A percentile compares a stretch with the other conserved stretches of the same genome.
Conservation (phyloP, 2,888 invertebrate species). For the Caenorhabditis sp. region DNA sequence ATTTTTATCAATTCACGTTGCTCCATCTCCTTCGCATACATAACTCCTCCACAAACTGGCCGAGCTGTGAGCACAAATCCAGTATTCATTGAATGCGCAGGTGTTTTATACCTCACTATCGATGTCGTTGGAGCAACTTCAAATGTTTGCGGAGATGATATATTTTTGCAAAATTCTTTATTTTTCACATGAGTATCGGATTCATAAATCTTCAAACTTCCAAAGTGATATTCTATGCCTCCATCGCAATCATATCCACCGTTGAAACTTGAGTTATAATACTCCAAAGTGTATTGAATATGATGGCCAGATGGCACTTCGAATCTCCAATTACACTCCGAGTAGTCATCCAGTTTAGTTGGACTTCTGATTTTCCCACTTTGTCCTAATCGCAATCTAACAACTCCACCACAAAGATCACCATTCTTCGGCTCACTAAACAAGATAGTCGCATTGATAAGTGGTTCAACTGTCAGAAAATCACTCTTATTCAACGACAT, state of each 20-base stretch:
- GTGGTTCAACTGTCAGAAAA: background rate
- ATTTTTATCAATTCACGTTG: constrained; percentile 13
- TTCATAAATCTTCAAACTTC: background rate
- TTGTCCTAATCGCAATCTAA: no score
- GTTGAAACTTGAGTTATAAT: constrained; percentile 35
- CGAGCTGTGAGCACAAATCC: constrained; percentile 52
- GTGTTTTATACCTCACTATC: constrained; percentile 58
- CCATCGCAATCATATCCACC: constrained; percentile 7
- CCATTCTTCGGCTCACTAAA: no score
- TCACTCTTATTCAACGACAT: constrained; percentile 23
- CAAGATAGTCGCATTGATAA: no score
- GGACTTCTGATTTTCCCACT: no score
- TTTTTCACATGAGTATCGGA: background rate
- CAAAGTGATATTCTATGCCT: background rate
- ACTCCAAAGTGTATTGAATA: constrained; percentile 46
- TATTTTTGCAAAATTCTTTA: constrained; percentile 6
- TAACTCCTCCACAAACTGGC: constrained; percentile 60
- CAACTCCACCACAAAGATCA: no score
- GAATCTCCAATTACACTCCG: background rate
- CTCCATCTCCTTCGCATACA: constrained; percentile 40
- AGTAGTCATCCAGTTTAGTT: background rate
- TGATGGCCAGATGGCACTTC: constrained; percentile 53
- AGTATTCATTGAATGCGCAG: constrained; percentile 21
- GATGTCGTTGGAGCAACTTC: constrained; percentile 30
- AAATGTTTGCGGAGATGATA: constrained; percentile 5